Evolutionary conservation across 2,888 invertebrate species (phyloP).

Genomic region (Phyllotreta cruciferae): DNA sequence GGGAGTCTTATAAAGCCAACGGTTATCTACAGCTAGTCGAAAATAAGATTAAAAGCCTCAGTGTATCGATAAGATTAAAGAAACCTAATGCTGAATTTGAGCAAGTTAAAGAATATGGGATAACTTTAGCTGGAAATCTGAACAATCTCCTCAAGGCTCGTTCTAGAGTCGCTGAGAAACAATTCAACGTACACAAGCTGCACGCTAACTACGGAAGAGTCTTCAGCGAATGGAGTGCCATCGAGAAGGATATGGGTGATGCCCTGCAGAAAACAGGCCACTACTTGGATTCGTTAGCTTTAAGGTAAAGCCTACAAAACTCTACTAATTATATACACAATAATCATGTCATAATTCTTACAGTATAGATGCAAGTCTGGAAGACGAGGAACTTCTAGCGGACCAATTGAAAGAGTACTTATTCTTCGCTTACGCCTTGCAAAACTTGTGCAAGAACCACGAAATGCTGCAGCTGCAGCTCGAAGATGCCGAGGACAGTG

Average conservation of each 20-base stretch:
- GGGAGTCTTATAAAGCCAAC: conserved; percentile 77
- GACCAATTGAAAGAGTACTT: conserved; percentile 86
- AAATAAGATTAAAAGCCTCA: conserved; percentile 77
- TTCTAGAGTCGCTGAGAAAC: conserved; percentile 76
- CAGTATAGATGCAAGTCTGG: conserved; percentile 62
- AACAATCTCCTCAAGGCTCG: conserved; percentile 68
- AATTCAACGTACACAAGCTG: conserved; percentile 78
- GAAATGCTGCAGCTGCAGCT: conserved; percentile 75
- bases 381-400: conserved; percentile 82
- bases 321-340: neutral
- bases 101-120: conserved; percentile 76
- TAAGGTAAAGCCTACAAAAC: conserved; percentile 31
- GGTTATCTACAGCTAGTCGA: conserved; percentile 81
- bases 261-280: conserved; percentile 75
- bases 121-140: conserved; percentile 70
- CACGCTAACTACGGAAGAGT: conserved; percentile 83
- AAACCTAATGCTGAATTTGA: conserved; percentile 78
- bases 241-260: conserved; percentile 80
- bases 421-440: conserved; percentile 77
- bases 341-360: conserved; percentile 6
- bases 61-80: conserved; percentile 76
- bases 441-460: conserved; percentile 70
- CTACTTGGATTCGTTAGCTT: conserved; percentile 64
- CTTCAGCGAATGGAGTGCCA: conserved; percentile 81
- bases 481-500: conserved; percentile 72